phyloP scores from a whole-genome alignment of 2,888 invertebrate species.

The Gastracanthus pulcherrimus region DNA sequence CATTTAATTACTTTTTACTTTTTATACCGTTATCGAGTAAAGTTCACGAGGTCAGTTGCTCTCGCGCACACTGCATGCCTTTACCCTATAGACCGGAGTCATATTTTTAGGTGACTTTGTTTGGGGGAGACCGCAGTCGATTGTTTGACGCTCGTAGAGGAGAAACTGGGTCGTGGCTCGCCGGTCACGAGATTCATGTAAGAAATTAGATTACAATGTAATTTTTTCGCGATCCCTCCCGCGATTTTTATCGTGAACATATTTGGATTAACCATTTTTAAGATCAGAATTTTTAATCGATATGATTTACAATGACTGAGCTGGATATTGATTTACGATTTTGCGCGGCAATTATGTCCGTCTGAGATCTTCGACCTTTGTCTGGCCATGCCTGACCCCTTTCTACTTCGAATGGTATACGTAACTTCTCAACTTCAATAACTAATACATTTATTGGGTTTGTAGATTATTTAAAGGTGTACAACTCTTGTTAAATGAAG shows the following conservation, averaged over 20 bases:
- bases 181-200: constrained; percentile 2
- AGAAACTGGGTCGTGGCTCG: not conserved
- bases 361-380: not conserved
- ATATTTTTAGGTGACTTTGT: constrained; percentile 8
- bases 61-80: not conserved
- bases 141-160: not conserved
- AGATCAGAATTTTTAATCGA: not conserved
- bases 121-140: not conserved
- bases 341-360: not conserved
- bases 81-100: not conserved
- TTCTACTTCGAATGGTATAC: not conserved
- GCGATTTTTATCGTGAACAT: not conserved
- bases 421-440: not conserved
- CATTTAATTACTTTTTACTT: too few relatives aligned
- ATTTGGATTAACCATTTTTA: not conserved
- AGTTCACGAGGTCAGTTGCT: not conserved
- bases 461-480: too few relatives aligned
- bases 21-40: not conserved
- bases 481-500: too few relatives aligned
- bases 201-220: constrained; percentile 3
- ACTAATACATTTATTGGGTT: not conserved
- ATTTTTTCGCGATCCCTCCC: not conserved
- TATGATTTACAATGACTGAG: not conserved
- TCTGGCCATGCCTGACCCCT: not conserved
- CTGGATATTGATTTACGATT: not conserved